Evolutionary conservation across 2,113 vertebrate species (phyloP).

Genomic region (Menidia beryllina): DNA sequence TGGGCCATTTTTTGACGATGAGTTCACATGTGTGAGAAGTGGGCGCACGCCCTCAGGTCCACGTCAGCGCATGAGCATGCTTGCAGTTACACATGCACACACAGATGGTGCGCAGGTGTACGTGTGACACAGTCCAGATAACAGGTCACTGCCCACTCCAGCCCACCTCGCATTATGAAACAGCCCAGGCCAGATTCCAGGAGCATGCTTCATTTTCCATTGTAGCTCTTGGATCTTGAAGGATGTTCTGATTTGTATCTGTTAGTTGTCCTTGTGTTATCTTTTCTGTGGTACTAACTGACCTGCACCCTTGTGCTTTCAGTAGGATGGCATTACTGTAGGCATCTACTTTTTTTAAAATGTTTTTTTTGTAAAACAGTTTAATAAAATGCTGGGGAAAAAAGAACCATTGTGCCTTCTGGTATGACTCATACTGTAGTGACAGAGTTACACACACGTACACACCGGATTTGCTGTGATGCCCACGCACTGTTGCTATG

Average conservation of each 20-base stretch:
- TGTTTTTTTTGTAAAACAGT: background rate
- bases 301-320: background rate
- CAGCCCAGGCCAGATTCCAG: conserved; percentile 29
- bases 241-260: conserved; percentile 30
- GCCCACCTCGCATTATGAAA: conserved; percentile 15
- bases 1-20: conserved; percentile 12
- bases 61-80: conserved; percentile 22
- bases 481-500: conserved; percentile 42
- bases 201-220: conserved; percentile 25
- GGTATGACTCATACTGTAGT: conserved; percentile 51
- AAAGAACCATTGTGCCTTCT: conserved; percentile 16
- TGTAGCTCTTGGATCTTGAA: background rate
- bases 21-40: background rate
- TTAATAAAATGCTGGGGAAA: conserved; percentile 3
- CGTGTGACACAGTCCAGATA: conserved; percentile 50
- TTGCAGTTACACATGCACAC: conserved; percentile 6
- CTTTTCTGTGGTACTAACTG: background rate
- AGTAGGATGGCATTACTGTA: background rate
- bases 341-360: background rate
- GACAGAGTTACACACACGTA: conserved; percentile 57
- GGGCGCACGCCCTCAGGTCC: background rate
- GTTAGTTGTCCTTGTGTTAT: conserved; percentile 2
- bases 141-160: conserved; percentile 28
- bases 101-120: conserved; percentile 67
- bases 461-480: conserved; percentile 36